Evolutionary conservation across 2,113 vertebrate genomes (phyloP).

Genomic region (Menura novaehollandiae): DNA sequence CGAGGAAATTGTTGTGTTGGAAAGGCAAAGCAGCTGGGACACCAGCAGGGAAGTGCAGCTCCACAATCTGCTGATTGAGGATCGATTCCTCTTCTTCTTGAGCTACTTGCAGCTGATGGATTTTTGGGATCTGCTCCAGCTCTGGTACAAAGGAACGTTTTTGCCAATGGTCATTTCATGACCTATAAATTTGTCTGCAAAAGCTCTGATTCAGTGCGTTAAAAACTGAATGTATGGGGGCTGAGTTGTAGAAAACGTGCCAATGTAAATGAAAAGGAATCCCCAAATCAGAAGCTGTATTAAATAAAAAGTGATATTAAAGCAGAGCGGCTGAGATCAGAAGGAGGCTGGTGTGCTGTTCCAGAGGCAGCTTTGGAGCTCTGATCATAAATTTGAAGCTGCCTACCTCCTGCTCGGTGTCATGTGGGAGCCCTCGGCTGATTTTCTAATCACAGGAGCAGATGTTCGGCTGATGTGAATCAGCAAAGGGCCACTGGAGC

Average conservation of each 20-base stretch:
- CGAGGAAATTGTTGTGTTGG: neutral
- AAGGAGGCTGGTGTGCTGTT: neutral
- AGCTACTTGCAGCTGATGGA: neutral
- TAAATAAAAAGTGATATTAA: neutral
- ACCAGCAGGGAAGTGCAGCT: neutral
- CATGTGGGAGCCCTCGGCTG: neutral
- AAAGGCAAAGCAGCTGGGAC: neutral
- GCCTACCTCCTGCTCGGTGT: neutral
- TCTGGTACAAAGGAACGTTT: neutral
- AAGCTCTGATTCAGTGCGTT: neutral
- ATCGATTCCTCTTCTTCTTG: neutral
- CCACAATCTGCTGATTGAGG: neutral
- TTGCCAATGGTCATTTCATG: neutral
- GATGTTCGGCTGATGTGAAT: slow-evolving; percentile 23
- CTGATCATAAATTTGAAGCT: neutral
- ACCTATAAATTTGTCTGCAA: neutral
- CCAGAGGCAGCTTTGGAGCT: neutral
- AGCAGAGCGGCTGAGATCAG: neutral
- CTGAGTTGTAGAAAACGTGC: neutral
- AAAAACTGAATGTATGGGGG: neutral
- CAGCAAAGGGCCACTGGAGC: neutral
- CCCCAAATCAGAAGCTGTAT: neutral
- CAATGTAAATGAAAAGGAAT: neutral
- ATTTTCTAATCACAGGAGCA: neutral
- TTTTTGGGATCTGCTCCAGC: neutral